Evolutionary conservation across 2,888 invertebrate species (phyloP), one percentile per base, ranked within the genome.

Genomic region (Sphaerophoria taeniata): DNA sequence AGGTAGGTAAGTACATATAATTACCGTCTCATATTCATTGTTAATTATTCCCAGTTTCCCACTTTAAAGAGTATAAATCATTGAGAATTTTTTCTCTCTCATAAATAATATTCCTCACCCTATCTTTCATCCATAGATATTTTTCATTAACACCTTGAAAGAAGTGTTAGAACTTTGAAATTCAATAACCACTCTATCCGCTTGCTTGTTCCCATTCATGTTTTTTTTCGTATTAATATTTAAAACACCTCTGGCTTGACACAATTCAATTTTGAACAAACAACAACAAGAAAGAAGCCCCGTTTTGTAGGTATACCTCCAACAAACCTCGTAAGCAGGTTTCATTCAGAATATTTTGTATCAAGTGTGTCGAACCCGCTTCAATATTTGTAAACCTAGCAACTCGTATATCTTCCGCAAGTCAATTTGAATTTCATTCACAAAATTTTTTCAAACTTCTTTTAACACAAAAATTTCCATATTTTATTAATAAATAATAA

Each of bases 401-500:
- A 12, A 14, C 53, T 12, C 36, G 45, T 58, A 60, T 39, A 58
- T 16, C 7, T 33, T 24, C 24, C 24, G 24, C 24, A 61, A 31
- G n/a, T 12, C 16, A 63, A 70, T 45, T 70, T 71, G 24, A 71
- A 72, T 72, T 82, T 78, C 83, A 83, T 83, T 83, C 83, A 83
- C 78, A 83, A 49, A 83, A 83, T 58, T 51, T 73, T 69, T 56
- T 45, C 65, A 24, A 81, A 76, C 4, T 55, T 53, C 60, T 58
- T n/a, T n/a, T 45, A 45, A 60, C 39, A 60, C 43, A 43, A 43
- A 39, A 4, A 43, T 43, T 43, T 11, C 3, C 43, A 43, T 43
- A 43, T 5, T 11, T 43, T 56, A 58, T 61, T 61, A 61, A 61
- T 61, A n/a, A 47, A 31, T 61, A 61, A 61, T 61, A n/a, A 47